These are phyloP conservation scores for Nemoura dubitans DNA, from an alignment of 2,888 invertebrate genomes.

Conservation along the genomic window DNA sequence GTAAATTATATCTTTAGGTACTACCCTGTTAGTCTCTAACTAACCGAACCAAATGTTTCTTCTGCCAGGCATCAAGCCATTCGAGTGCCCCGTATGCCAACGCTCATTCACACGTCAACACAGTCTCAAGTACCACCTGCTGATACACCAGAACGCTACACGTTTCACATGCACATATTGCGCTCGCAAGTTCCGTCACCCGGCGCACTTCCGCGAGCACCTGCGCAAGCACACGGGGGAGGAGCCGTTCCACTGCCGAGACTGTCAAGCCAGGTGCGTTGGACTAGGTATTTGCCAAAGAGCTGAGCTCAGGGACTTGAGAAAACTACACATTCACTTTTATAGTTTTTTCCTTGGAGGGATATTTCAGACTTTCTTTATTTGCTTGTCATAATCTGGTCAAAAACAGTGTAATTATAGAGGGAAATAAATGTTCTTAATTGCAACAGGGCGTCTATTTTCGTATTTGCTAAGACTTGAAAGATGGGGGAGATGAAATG, in stretches of 20 bases:
- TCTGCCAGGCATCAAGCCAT: constrained; percentile 66
- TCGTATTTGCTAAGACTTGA: too few species aligned
- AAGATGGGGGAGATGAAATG: too few species aligned
- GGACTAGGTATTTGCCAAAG: not conserved
- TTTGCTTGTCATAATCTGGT: too few species aligned
- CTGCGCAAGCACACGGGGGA: constrained; percentile 66
- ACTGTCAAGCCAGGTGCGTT: constrained; percentile 56
- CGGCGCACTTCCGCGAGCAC: constrained; percentile 68
- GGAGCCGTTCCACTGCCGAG: constrained; percentile 63
- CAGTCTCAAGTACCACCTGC: constrained; percentile 69
- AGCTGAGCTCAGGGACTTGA: not conserved
- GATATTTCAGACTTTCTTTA: not conserved
- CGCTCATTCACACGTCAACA: constrained; percentile 68
- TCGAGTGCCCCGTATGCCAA: constrained; percentile 66
- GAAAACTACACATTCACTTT: not conserved
- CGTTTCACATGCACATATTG: constrained; percentile 68
- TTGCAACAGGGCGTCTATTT: too few species aligned
- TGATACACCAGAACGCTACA: constrained; percentile 69
- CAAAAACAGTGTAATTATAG: too few species aligned
- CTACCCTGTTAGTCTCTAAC: too few species aligned
- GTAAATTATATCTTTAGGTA: too few species aligned
- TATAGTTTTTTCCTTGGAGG: not conserved
- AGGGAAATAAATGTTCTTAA: too few species aligned
- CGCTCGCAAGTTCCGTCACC: constrained; percentile 68
- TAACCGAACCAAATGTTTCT: too few species aligned